Evolutionary conservation across 2,888 invertebrate species (phyloP).

Genomic region (Drosophila anomelani): DNA sequence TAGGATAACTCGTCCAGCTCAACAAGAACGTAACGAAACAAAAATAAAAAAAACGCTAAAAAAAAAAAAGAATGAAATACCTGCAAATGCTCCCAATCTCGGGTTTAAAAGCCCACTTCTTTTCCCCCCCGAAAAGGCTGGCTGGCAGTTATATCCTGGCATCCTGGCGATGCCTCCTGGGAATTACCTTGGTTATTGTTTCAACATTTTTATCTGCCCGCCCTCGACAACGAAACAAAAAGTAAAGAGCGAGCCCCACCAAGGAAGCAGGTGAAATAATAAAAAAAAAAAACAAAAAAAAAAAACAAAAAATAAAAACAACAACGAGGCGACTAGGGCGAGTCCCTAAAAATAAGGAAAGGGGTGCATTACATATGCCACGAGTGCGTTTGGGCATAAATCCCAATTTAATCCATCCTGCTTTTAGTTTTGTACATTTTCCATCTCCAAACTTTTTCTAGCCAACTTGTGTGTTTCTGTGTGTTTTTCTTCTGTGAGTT

Average conservation of each 20-base stretch:
- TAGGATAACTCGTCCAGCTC: conserved; percentile 11
- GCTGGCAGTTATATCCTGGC: conserved; percentile 49
- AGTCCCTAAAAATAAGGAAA: conserved; percentile 2
- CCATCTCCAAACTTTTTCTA: not conserved
- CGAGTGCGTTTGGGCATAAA: conserved; percentile 71
- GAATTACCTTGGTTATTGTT: conserved; percentile 73
- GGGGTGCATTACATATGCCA: conserved; percentile 39
- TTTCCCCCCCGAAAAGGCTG: not conserved
- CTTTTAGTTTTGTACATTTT: conserved; percentile 68
- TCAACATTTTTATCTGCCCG: conserved; percentile 72
- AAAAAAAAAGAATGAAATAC: conserved; percentile 16
- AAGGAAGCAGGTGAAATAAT: conserved; percentile 22
- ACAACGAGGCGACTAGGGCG: not conserved
- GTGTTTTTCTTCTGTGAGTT: not conserved
- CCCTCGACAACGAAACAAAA: conserved; percentile 34
- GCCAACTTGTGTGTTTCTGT: conserved; percentile 14
- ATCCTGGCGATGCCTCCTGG: conserved; percentile 62
- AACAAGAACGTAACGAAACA: not conserved
- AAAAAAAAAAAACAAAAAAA: not conserved
- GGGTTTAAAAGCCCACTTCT: conserved; percentile 31
- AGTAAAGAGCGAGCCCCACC: not conserved
- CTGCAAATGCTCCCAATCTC: conserved; percentile 61
- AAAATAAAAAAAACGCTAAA: not conserved
- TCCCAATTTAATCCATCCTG: conserved; percentile 74
- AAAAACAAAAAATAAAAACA: too few species aligned